Base-by-base conservation (phyloP, 2,888 invertebrate genomes). In the Meandrusa payeni region DNA sequence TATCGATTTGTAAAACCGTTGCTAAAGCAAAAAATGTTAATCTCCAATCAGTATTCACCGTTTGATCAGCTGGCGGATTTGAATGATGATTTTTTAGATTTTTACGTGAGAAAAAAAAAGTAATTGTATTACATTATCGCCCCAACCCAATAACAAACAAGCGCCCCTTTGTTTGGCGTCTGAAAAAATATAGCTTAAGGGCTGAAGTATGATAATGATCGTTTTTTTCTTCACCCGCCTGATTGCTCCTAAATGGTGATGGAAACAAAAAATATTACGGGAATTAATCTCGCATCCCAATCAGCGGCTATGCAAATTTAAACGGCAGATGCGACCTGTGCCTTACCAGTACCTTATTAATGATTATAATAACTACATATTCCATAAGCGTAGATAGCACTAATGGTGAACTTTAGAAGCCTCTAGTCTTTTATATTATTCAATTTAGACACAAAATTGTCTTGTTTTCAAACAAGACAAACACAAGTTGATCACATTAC, bases 91-190 rank as follows among this genome's bases (percentile, higher is more conserved):
- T 78, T 76, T 71, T 66, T 59, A 54, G 74, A 77, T 81, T 79
- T 76, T 46, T 47, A 48, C 6, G 15, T 13, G 5, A 44, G 34
- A 48, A 67, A 76, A 77, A 80, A 80, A 83, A 77, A 74, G 64
- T 85, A 79, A 85, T 86, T 86, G 83, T 82, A 83, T 85, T 74
- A 79, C 76, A 85, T 86, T 87, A 85, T 85, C 86, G 83, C 86
- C 85, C 87, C 75, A 76, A 83, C 80, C 77, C 75, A 81, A 85
- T 85, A 87, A 79, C 79, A 82, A 82, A 83, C 75, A 80, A 76
- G 71, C 78, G 76, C 78, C 87, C 85, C 78, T 81, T 87, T 85
- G 80, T 86, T 83, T 79, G 75, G 64, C 55, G 65, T 76, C 82
- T 83, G 82, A 86, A 87, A 86, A 75, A 86, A n/a, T n/a, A 86